Percentiles rank a stretch among this genome's conserved stretches.
Evolutionary conservation across 1,140 invertebrate genomes (phyloP).

Genomic region (Heliconius hewitsoni): DNA sequence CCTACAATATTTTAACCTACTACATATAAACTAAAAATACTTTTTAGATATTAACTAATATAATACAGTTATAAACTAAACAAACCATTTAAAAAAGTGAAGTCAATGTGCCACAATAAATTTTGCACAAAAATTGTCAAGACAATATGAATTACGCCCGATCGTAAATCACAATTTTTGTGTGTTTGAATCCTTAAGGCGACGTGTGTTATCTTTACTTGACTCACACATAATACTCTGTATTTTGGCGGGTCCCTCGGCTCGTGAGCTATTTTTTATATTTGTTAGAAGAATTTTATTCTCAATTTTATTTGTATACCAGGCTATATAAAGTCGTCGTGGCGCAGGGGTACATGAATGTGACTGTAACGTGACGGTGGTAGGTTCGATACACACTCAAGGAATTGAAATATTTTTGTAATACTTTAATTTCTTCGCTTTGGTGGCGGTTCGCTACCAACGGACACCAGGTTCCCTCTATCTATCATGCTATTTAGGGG

Average conservation of each 20-base stretch:
- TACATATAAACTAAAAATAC: neutral
- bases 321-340: too few relatives aligned
- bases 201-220: conserved; percentile 11
- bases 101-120: conserved; percentile 17
- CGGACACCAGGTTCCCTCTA: too few relatives aligned
- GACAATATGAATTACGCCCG: conserved; percentile 19
- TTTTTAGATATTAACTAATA: neutral
- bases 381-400: too few relatives aligned
- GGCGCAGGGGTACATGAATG: too few relatives aligned
- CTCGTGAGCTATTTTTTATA: neutral
- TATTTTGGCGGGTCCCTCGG: conserved; percentile 1
- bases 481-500: too few relatives aligned
- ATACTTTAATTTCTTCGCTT: too few relatives aligned
- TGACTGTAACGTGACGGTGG: too few relatives aligned
- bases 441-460: too few relatives aligned
- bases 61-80: neutral
- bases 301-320: too few relatives aligned
- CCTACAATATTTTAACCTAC: too few relatives aligned
- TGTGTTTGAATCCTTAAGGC: conserved; percentile 4
- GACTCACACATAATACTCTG: conserved; percentile 5
- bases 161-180: conserved; percentile 26
- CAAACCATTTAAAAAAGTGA: conserved; percentile 27
- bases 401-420: too few relatives aligned
- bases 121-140: conserved; percentile 21
- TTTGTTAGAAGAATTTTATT: too few relatives aligned